Evolutionary conservation across 2,113 vertebrate genomes (phyloP).

Genomic region (Lophochroa leadbeateri): DNA sequence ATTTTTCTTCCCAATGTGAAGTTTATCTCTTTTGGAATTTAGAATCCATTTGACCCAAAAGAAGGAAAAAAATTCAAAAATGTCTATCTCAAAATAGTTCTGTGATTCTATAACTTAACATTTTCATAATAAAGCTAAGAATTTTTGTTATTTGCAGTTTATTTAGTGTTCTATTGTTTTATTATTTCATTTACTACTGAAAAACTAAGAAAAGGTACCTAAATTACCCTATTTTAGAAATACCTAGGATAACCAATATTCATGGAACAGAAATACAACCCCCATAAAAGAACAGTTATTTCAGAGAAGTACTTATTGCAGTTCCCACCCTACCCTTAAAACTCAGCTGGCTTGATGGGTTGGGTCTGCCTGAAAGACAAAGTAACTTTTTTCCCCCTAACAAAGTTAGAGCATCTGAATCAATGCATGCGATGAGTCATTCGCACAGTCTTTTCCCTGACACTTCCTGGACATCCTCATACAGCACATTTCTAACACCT

Average conservation of each 20-base stretch:
- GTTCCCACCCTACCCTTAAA: background rate
- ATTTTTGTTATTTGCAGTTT: background rate
- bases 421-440: background rate
- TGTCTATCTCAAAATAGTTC: background rate
- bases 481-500: background rate
- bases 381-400: background rate
- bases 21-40: background rate
- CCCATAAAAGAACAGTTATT: background rate
- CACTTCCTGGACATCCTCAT: background rate
- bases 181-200: background rate
- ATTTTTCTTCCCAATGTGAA: background rate
- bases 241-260: background rate
- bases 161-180: background rate
- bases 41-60: background rate
- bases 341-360: background rate
- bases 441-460: background rate
- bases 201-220: background rate
- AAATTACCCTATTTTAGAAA: background rate
- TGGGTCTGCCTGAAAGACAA: background rate
- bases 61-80: background rate
- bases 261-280: background rate
- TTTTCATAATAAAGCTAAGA: background rate
- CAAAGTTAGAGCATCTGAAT: background rate
- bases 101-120: background rate
- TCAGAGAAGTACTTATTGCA: background rate